phyloP scores from a whole-genome alignment of 2,888 invertebrate species.

The Napeogenes sylphis region DNA sequence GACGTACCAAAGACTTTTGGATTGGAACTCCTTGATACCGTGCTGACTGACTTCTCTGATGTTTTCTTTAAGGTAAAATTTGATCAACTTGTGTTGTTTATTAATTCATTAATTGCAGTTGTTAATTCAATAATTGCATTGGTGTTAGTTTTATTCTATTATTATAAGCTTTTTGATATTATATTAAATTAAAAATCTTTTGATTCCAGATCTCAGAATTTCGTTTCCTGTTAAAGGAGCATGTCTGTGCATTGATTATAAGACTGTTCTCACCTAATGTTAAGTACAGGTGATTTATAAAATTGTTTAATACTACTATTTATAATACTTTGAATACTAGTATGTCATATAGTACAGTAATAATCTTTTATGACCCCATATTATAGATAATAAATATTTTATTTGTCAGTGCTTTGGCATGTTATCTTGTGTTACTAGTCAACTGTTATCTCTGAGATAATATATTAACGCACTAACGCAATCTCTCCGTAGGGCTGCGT shows the following conservation, averaged over 20 bases:
- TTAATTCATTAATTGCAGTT: neutral
- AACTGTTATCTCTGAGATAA: too few species aligned
- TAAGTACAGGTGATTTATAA: conserved; percentile 85
- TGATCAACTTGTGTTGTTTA: neutral
- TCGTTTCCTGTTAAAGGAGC: conserved; percentile 94
- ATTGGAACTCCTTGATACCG: conserved; percentile 94
- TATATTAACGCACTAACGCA: neutral
- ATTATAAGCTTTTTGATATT: neutral
- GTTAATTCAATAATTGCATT: neutral
- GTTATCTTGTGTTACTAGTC: too few species aligned
- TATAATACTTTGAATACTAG: too few species aligned
- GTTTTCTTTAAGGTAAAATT: conserved; percentile 87
- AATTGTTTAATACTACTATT: neutral
- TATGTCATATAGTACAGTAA: too few species aligned
- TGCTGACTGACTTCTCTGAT: conserved; percentile 90
- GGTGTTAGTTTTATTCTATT: conserved; percentile 1
- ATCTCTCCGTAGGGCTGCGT: conserved; percentile 50
- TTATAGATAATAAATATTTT: too few species aligned
- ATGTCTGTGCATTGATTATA: conserved; percentile 98
- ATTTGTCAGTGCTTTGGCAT: too few species aligned
- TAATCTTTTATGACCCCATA: too few species aligned
- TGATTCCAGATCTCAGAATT: conserved; percentile 92
- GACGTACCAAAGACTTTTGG: conserved; percentile 99
- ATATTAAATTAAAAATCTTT: conserved; percentile 1
- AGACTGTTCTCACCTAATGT: conserved; percentile 98